Conservation (phyloP, 2,113 vertebrate genomes). For the Leiothrix lutea region DNA sequence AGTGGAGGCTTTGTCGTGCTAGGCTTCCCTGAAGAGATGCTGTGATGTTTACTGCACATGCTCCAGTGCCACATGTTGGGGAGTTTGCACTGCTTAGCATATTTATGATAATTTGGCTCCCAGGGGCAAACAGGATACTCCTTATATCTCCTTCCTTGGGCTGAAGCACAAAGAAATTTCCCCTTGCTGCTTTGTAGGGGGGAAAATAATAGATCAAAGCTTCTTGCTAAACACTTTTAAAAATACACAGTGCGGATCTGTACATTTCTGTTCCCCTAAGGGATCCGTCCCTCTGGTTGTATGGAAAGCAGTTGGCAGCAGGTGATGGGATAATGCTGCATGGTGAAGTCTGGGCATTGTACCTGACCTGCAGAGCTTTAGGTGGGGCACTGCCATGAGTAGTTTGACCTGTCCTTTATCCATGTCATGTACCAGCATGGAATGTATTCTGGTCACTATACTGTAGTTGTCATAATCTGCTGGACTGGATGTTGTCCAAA, state of each 20-base stretch:
- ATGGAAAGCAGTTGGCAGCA: neutral
- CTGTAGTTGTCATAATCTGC: neutral
- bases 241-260: neutral
- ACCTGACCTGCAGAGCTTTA: neutral
- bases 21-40: slow-evolving; percentile 15
- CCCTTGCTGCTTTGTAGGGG: neutral
- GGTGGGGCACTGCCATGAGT: neutral
- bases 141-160: slow-evolving; percentile 17
- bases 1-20: neutral
- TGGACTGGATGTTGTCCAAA: neutral
- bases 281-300: neutral
- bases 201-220: slow-evolving; percentile 55
- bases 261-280: slow-evolving; percentile 18
- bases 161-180: slow-evolving; percentile 37
- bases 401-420: neutral
- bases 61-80: slow-evolving; percentile 42
- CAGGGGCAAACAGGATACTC: neutral
- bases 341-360: neutral
- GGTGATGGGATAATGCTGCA: neutral
- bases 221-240: slow-evolving; percentile 50
- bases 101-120: slow-evolving; percentile 51
- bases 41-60: slow-evolving; percentile 26
- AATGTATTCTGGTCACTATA: neutral
- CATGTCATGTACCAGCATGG: neutral
- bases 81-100: slow-evolving; percentile 49